Base-by-base conservation (phyloP, 1,140 invertebrate genomes). In the Dinoponera quadriceps region DNA sequence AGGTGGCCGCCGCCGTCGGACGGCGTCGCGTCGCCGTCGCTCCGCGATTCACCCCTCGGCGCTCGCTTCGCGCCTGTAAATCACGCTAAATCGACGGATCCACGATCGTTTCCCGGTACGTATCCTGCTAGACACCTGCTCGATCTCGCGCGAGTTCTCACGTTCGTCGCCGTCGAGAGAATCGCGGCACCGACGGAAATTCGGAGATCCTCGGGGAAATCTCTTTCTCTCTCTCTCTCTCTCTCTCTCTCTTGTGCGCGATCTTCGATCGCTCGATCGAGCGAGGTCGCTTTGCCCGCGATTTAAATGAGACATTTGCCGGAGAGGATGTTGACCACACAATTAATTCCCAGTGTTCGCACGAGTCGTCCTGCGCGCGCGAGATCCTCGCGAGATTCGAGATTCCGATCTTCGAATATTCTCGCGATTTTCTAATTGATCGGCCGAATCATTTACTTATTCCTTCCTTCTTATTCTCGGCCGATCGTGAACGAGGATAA, bases 1-100 rank as follows among this genome's bases (percentile, higher is more conserved):
- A 44, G 38, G 38, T 44, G 38, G 38, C 33, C 2, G 33, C 33
- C 2, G 33, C 38, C 38, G 38, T 44, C 38, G 38, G 38, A 44
- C 38, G 38, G 38, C 38, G 38, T 44, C 38, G 38, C 38, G 38
- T 44, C n/a, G 68, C 78, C 78, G 71, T 82, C 78, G 55, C 69
- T 74, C n/a, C 38, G 78, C 29, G 44, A 74, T 82, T 44, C 38
- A 44, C 78, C 51, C 38, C 38, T 22, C 33, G n/a, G 38, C n/a
- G n/a, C n/a, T 69, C 18, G 13, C 9, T 44, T 75, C n/a, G 72
- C 49, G 57, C 20, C 44, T 4, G 14, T n/a, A 57, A 48, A 29
- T n/a, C n/a, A n/a, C n/a, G n/a, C 11, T 29, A 80, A 69, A 57
- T 48, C 51, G 44, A n/a, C 25, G 33, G 48, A 71, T 71, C 29